Conservation (phyloP, 2,113 vertebrate species). For the Nibea coibor region DNA sequence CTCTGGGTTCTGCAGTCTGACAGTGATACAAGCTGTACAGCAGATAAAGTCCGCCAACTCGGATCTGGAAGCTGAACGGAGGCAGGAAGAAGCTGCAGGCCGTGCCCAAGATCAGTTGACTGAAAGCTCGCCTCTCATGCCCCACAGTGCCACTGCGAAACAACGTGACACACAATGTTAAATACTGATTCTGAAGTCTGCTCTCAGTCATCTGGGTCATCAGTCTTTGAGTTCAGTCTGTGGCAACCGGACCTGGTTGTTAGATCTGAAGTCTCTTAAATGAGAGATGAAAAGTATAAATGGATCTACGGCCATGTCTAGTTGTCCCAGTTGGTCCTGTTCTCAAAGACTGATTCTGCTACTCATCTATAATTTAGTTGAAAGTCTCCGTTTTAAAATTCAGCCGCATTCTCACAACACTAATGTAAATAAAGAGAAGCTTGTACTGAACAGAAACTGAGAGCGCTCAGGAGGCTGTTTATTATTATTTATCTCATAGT, state of each 20-base stretch:
- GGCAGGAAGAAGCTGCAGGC: conserved; percentile 88
- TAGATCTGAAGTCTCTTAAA: too few relatives aligned
- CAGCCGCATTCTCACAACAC: not conserved
- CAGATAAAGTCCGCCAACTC: conserved; percentile 93
- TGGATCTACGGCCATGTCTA: too few relatives aligned
- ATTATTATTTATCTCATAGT: not conserved
- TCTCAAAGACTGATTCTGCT: not conserved
- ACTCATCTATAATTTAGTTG: not conserved
- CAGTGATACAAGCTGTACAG: conserved; percentile 88
- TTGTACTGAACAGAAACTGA: not conserved
- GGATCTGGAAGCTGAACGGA: conserved; percentile 93
- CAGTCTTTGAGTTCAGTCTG: too few relatives aligned
- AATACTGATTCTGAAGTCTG: too few relatives aligned
- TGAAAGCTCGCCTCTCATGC: conserved; percentile 84
- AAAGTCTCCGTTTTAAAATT: not conserved
- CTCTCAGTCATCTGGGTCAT: too few relatives aligned
- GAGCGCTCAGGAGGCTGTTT: not conserved
- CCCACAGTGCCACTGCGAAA: conserved; percentile 84
- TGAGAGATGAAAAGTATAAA: too few relatives aligned
- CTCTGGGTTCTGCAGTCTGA: conserved; percentile 87
- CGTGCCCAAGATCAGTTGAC: conserved; percentile 84
- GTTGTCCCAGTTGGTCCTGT: too few relatives aligned
- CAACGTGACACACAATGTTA: not conserved
- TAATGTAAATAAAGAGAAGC: not conserved
- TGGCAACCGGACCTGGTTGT: too few relatives aligned